Evolutionary conservation across 2,113 vertebrate species (phyloP).

Genomic region (Sapayoa aenigma): DNA sequence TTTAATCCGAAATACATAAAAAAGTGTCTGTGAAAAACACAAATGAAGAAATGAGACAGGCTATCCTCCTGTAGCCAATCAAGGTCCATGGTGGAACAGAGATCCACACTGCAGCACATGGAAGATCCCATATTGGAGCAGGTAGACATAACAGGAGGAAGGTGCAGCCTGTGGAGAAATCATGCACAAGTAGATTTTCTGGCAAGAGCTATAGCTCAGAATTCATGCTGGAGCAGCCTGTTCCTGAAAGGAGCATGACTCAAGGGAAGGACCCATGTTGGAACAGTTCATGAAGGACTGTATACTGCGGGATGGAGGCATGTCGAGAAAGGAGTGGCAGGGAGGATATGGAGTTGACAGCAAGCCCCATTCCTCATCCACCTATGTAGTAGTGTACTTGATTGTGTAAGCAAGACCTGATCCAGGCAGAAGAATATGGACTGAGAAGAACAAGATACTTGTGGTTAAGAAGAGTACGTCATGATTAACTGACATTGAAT

Average conservation of each 20-base stretch:
- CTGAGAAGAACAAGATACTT: no score
- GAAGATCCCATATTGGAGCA: background rate
- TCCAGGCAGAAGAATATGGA: no score
- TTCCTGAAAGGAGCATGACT: background rate
- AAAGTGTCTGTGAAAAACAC: background rate
- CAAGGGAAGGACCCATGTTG: accelerated
- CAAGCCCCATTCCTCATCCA: background rate
- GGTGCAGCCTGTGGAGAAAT: background rate
- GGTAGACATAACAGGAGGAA: background rate
- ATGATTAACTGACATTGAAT: no score
- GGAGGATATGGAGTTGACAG: background rate
- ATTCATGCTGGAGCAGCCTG: background rate
- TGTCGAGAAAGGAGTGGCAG: background rate
- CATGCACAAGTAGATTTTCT: background rate
- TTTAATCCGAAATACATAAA: background rate
- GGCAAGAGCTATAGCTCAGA: background rate
- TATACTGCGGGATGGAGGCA: background rate
- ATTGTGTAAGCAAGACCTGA: no score
- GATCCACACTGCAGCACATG: accelerated
- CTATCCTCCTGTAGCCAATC: background rate
- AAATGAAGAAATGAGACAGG: background rate
- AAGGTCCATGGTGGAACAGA: background rate
- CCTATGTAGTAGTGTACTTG: no score
- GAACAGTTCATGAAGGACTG: background rate
- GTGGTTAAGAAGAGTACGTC: no score